Percentiles rank a stretch among this genome's conserved stretches.
Conservation (phyloP, 2,888 invertebrate species). For the Acanthosepion esculentum region DNA sequence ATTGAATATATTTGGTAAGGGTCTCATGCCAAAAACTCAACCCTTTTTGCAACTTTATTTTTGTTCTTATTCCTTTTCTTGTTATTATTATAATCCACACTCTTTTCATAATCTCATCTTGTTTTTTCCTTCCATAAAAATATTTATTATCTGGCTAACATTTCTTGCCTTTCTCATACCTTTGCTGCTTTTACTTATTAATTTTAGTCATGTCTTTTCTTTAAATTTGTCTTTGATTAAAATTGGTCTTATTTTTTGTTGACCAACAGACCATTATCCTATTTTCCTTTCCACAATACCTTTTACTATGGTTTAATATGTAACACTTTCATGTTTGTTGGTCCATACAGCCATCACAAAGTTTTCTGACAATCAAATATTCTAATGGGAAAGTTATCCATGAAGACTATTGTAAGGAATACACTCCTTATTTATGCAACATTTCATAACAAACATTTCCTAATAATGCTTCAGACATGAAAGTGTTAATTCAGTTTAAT, state of each 20-base stretch:
- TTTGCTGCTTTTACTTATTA: conserved; percentile 12
- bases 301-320: background rate
- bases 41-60: background rate
- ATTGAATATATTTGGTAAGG: background rate
- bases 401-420: background rate
- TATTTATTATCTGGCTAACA: background rate
- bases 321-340: background rate
- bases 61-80: background rate
- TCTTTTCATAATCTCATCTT: background rate
- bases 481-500: background rate
- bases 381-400: background rate
- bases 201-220: background rate
- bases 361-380: background rate
- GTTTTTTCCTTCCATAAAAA: background rate
- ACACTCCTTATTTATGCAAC: no score
- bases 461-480: background rate
- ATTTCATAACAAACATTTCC: background rate
- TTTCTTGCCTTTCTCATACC: background rate
- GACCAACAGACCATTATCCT: background rate
- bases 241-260: background rate
- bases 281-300: background rate
- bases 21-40: background rate
- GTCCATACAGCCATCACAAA: background rate
- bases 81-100: background rate
- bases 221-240: background rate